Evolutionary conservation across 2,888 invertebrate genomes (phyloP), one percentile per base, ranked within the genome.

Genomic region (Cynaeus angustus): DNA sequence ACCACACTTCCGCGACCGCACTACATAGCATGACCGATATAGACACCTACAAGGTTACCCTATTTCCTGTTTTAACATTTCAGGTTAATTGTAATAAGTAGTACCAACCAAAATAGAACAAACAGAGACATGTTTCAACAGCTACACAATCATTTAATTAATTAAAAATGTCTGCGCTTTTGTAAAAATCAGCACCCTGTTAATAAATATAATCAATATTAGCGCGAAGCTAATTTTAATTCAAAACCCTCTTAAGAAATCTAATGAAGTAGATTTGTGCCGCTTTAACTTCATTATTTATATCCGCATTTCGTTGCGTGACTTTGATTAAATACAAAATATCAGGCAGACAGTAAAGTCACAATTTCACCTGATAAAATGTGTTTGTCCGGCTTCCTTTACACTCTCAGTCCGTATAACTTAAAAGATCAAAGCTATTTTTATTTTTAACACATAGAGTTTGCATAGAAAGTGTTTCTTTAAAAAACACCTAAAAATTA

Each of bases 251-350:
- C 33, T 33, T 4, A 33, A 6, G 7, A 6, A 6, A 1, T 33
- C n/a, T 33, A 6, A 33, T 33, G 33, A 7, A 33, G 33, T n/a
- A 33, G 9, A 33, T 33, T 33, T 33, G n/a, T n/a, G 33, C 6
- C 33, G 33, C 33, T 33, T 33, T 33, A 21, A 33, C 33, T 33
- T 33, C 33, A 21, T 33, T 33, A 33, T 33, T 33, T 33, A 33
- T 33, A 33, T 33, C 33, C 33, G 33, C 33, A 33, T 33, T 33
- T n/a, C 33, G 33, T 33, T 33, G 33, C 33, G 33, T 33, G 33
- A 33, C 33, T 33, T 33, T 33, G 33, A 33, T 33, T 33, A 33
- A 33, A 33, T 33, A 33, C 33, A n/a, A 33, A 33, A 33, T 33
- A 33, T n/a, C 33, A 33, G 33, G n/a, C 33, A 33, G 33, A 9